Conservation (phyloP, 2,113 vertebrate genomes). For the Psephotus haematonotus region DNA sequence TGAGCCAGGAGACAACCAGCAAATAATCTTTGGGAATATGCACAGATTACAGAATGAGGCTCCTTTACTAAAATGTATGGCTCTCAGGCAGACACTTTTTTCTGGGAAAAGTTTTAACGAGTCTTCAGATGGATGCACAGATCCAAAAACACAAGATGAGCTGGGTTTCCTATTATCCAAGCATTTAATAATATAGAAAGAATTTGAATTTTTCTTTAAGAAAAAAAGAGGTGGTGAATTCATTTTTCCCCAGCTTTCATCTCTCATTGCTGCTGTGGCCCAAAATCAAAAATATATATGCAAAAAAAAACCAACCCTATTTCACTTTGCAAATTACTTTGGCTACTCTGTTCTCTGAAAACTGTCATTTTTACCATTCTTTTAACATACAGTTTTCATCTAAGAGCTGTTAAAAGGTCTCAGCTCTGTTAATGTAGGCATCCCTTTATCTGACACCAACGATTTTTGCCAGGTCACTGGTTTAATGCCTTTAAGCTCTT, state of each 20-base stretch:
- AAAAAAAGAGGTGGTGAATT: neutral
- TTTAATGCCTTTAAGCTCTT: constrained; percentile 66
- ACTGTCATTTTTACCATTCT: neutral
- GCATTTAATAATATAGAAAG: neutral
- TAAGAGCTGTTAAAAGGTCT: constrained; percentile 44
- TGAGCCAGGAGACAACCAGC: neutral
- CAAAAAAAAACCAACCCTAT: neutral
- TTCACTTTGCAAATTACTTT: neutral
- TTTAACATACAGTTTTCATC: neutral
- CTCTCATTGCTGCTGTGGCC: neutral
- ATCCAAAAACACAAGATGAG: neutral
- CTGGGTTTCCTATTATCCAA: neutral
- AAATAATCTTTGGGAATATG: neutral
- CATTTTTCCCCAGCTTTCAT: neutral
- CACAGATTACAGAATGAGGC: neutral
- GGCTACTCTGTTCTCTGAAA: neutral
- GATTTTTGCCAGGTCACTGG: constrained; percentile 63
- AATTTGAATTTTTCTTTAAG: neutral
- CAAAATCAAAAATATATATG: neutral
- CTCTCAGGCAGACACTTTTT: neutral
- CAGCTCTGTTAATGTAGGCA: constrained; percentile 16
- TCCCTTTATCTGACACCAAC: constrained; percentile 35
- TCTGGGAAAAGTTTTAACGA: neutral
- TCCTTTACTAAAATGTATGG: neutral
- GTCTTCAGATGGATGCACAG: neutral